These are phyloP conservation scores for Proterorhinus semilunaris DNA, from an alignment of 2,113 vertebrate genomes.

Conservation along the genomic window DNA sequence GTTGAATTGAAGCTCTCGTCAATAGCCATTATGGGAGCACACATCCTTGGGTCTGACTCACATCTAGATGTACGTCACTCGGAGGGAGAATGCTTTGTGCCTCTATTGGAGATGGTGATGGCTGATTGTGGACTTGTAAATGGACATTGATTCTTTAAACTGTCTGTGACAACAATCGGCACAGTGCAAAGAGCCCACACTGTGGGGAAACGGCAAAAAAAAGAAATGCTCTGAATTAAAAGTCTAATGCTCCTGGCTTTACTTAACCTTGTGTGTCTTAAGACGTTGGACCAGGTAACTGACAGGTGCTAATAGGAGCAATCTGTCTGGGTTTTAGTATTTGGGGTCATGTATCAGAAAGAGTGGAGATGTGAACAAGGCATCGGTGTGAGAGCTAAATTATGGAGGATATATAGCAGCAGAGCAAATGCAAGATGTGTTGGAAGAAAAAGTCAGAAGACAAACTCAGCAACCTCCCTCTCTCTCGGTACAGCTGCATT, in stretches of 20 bases:
- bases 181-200: constrained; percentile 14
- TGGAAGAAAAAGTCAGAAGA: too few species aligned
- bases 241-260: not conserved
- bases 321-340: not conserved
- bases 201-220: not conserved
- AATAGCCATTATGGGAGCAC: constrained; percentile 33
- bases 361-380: too few species aligned
- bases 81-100: constrained; percentile 10
- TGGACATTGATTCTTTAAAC: constrained; percentile 53
- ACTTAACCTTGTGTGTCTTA: constrained; percentile 6
- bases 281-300: not conserved
- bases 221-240: constrained; percentile 24
- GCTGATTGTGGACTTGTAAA: constrained; percentile 55
- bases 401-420: too few species aligned
- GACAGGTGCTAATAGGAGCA: not conserved
- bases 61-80: constrained; percentile 29
- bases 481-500: too few species aligned
- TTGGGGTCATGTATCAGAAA: too few species aligned
- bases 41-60: constrained; percentile 27
- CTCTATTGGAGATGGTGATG: constrained; percentile 18
- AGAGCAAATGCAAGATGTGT: too few species aligned
- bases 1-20: constrained; percentile 16
- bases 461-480: too few species aligned
- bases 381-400: too few species aligned
- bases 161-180: constrained; percentile 44